phyloP scores from a whole-genome alignment of 2,113 vertebrate genomes.

The Gasterosteus nipponicus region DNA sequence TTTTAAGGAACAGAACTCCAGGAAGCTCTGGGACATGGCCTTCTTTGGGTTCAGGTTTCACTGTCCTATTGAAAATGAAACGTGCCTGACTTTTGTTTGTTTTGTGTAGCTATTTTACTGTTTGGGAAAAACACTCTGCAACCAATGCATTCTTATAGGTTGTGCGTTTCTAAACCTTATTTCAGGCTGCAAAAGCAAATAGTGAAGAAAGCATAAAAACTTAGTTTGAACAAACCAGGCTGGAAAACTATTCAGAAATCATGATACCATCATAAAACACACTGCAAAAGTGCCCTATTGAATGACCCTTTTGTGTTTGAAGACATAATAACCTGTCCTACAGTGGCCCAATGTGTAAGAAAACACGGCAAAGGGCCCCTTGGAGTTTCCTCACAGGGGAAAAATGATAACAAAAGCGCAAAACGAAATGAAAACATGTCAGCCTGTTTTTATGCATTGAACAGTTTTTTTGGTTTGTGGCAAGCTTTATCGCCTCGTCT shows the following conservation, averaged over 20 bases:
- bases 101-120: background rate
- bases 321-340: background rate
- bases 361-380: background rate
- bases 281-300: background rate
- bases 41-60: constrained; percentile 44
- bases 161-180: too few relatives aligned
- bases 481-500: background rate
- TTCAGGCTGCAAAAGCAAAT: too few relatives aligned
- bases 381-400: background rate
- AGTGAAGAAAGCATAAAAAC: too few relatives aligned
- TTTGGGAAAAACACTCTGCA: background rate
- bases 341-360: background rate
- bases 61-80: background rate
- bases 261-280: background rate
- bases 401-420: background rate
- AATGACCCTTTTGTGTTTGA: background rate
- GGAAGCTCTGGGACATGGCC: constrained; percentile 54
- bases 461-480: background rate
- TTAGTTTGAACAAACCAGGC: too few relatives aligned
- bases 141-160: too few relatives aligned
- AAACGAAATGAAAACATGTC: background rate
- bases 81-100: background rate
- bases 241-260: too few relatives aligned
- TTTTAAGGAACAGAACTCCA: constrained; percentile 65
- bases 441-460: background rate